Conservation (phyloP, 1,140 invertebrate species). For the Stegodyphus dumicola region DNA sequence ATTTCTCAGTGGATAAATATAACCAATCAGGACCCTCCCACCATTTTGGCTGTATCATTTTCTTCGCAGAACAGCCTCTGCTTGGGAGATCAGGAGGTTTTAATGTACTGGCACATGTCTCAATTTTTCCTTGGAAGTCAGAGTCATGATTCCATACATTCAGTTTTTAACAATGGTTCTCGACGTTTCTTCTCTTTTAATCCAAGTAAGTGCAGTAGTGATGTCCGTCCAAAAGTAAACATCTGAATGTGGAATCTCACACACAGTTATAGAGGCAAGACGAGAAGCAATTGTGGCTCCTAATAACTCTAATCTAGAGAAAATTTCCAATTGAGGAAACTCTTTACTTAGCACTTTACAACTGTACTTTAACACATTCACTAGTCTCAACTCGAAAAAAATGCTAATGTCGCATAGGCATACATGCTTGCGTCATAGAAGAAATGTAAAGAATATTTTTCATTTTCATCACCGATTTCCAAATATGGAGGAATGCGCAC, state of each 20-base stretch:
- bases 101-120: slow-evolving; percentile 22
- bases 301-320: slow-evolving; percentile 26
- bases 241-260: slow-evolving; percentile 2
- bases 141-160: slow-evolving; percentile 8
- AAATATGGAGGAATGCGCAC: slow-evolving; percentile 31
- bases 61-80: slow-evolving; percentile 11
- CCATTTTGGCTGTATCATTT: slow-evolving; percentile 14
- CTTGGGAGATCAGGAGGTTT: slow-evolving; percentile 12
- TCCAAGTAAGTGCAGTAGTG: slow-evolving; percentile 16
- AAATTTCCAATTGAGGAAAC: slow-evolving; percentile 25
- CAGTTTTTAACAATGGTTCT: slow-evolving; percentile 4
- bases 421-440: not conserved
- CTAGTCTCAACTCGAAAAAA: slow-evolving; percentile 23
- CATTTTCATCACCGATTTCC: not conserved
- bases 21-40: slow-evolving; percentile 16
- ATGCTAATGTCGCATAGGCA: slow-evolving; percentile 7
- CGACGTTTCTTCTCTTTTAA: slow-evolving; percentile 12
- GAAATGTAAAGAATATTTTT: slow-evolving; percentile 16
- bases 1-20: too few species aligned
- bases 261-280: slow-evolving; percentile 11
- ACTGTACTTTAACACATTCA: slow-evolving; percentile 46
- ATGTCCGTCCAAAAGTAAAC: slow-evolving; percentile 33
- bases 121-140: slow-evolving; percentile 6
- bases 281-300: slow-evolving; percentile 19
- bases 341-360: slow-evolving; percentile 49